Evolutionary conservation across 2,113 vertebrate species (phyloP).

Genomic region (Cromileptes altivelis): DNA sequence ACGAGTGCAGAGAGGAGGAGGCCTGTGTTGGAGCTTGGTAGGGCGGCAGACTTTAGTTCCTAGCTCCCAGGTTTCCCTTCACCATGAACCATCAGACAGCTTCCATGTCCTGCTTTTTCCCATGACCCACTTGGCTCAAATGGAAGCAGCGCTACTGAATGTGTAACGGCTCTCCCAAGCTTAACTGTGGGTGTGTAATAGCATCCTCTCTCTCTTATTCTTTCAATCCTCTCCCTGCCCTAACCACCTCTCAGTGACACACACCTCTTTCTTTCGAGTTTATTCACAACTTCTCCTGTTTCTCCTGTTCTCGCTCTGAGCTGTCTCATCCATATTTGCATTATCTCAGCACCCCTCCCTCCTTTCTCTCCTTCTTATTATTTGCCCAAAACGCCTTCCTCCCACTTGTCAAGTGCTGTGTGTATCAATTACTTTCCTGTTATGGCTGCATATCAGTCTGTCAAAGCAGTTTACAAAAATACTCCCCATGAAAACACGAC

Average conservation of each 20-base stretch:
- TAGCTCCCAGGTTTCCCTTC: constrained; percentile 20
- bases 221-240: constrained; percentile 7
- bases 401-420: constrained; percentile 13
- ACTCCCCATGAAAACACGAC: neutral
- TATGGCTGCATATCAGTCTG: neutral
- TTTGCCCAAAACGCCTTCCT: constrained; percentile 18
- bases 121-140: constrained; percentile 54
- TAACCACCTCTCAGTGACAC: neutral
- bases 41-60: neutral
- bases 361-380: neutral
- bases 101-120: constrained; percentile 39
- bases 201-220: constrained; percentile 35
- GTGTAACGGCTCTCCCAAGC: constrained; percentile 32
- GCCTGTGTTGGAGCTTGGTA: neutral
- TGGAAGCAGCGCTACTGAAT: constrained; percentile 1
- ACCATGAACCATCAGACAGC: constrained; percentile 21
- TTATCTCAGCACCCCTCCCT: neutral
- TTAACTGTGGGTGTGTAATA: constrained; percentile 44
- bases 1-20: neutral
- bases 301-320: neutral
- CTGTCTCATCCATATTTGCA: neutral
- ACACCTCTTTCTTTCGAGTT: neutral
- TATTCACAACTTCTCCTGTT: neutral
- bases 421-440: neutral
- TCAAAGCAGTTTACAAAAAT: neutral